Conservation (phyloP, 2,797 vertebrate genomes). For the Anguilla megastoma region DNA sequence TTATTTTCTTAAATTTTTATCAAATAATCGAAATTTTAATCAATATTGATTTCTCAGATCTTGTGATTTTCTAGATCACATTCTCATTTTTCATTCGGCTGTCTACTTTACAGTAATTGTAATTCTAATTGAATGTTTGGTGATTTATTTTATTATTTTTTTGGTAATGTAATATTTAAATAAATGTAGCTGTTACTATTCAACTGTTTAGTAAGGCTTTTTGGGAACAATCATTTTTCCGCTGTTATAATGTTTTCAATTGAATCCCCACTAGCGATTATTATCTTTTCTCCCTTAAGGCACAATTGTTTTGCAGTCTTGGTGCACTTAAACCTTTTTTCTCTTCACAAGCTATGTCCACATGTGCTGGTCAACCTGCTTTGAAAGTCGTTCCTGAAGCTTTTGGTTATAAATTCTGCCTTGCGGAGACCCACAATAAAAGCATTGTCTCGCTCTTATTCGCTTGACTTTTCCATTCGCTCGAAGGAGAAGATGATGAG, state of each 20-base stretch:
- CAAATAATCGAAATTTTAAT: no score
- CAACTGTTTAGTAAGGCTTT: background rate
- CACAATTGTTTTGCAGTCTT: background rate
- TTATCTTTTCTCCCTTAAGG: background rate
- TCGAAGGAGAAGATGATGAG: slow-evolving; percentile 56
- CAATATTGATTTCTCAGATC: no score
- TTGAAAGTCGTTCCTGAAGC: slow-evolving; percentile 39
- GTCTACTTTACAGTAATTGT: no score
- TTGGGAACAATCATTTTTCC: background rate
- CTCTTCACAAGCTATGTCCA: background rate
- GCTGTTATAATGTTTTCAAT: background rate
- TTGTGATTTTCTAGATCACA: no score
- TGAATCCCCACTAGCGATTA: background rate
- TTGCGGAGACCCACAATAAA: slow-evolving; percentile 59
- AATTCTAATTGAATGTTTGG: no score
- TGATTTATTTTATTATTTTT: no score
- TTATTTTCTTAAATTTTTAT: no score
- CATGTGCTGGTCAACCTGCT: slow-evolving; percentile 36
- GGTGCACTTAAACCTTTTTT: background rate
- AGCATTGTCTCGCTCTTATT: slow-evolving; percentile 55
- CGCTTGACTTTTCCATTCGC: slow-evolving; percentile 56
- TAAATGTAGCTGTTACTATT: no score
- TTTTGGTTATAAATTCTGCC: slow-evolving; percentile 52
- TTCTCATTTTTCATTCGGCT: no score
- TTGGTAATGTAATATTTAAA: no score